Conservation (phyloP, 2,888 invertebrate genomes). For the Ectemnius cavifrons region DNA sequence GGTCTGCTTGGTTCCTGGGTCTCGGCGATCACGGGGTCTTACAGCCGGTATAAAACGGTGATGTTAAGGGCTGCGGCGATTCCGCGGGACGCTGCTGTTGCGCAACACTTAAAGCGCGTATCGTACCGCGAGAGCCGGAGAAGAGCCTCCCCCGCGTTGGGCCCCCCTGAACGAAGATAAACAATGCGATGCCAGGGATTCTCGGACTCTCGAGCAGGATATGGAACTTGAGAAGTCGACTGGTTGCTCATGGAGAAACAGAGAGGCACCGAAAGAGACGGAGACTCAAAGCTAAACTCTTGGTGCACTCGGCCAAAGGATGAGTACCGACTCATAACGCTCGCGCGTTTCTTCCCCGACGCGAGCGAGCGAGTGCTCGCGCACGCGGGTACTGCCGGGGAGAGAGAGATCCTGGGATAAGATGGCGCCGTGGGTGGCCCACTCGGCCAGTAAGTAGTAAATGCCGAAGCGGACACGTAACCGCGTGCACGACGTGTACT, state of each 20-base stretch:
- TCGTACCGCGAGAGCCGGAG: constrained; percentile 35
- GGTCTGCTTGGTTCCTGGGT: constrained; percentile 29
- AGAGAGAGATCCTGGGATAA: constrained; percentile 75
- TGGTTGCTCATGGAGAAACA: constrained; percentile 13
- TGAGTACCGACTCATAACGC: constrained; percentile 63
- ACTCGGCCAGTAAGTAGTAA: constrained; percentile 65
- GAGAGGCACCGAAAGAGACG: constrained; percentile 37
- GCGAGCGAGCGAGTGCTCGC: constrained; percentile 1
- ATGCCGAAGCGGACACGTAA: constrained; percentile 64
- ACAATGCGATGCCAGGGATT: constrained; percentile 61
- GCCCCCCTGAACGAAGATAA: constrained; percentile 58
- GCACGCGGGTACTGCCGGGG: constrained; percentile 46
- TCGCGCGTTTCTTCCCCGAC: constrained; percentile 53
- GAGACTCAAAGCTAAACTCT: constrained; percentile 28
- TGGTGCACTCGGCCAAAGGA: constrained; percentile 34
- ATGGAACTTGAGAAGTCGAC: constrained; percentile 69
- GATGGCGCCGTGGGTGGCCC: constrained; percentile 77
- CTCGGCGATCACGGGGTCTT: constrained; percentile 56
- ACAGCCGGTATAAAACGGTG: constrained; percentile 59
- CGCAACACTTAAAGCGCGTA: constrained; percentile 60
- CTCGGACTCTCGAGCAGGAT: constrained; percentile 72
- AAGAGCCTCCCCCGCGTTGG: constrained; percentile 17
- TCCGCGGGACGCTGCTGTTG: constrained; percentile 57
- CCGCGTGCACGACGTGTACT: constrained; percentile 54
- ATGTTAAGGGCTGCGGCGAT: constrained; percentile 54